Percentiles rank a stretch among this genome's conserved stretches.
Conservation (phyloP, 1,140 invertebrate species). For the Gerris buenoi region DNA sequence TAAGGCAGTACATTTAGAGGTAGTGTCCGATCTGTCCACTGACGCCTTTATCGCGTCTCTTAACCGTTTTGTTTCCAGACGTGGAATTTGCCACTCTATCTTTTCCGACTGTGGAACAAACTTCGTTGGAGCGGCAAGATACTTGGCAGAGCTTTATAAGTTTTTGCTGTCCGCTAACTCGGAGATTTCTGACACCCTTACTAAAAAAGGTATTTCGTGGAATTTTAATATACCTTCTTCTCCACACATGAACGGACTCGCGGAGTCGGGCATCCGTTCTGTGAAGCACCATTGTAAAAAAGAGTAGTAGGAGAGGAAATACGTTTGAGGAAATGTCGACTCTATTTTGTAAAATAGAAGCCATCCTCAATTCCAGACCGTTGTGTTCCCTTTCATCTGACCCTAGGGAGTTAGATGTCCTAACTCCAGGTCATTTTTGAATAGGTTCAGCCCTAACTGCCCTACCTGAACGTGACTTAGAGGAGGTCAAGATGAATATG, state of each 20-base stretch:
- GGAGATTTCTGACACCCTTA: background rate
- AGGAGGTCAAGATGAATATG: background rate
- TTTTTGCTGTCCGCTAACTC: background rate
- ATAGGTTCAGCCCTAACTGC: background rate
- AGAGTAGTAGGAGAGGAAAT: background rate
- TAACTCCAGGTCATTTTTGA: background rate
- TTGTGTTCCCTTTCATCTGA: background rate
- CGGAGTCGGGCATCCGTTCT: background rate
- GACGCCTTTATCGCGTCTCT: background rate
- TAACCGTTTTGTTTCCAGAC: background rate
- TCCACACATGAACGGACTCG: background rate
- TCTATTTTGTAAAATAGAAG: background rate
- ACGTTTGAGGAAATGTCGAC: background rate
- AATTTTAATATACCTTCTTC: background rate
- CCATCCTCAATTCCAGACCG: background rate
- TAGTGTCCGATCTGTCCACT: background rate
- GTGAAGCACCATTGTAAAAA: background rate
- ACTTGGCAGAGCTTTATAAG: background rate
- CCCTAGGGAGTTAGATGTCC: background rate
- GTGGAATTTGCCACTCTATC: background rate
- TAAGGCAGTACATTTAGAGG: background rate
- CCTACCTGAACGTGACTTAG: background rate
- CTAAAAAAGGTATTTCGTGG: background rate
- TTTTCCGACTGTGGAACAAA: background rate
- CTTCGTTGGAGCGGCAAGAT: background rate